Base-by-base conservation (phyloP, 2,113 vertebrate species). In the Columbina picui region DNA sequence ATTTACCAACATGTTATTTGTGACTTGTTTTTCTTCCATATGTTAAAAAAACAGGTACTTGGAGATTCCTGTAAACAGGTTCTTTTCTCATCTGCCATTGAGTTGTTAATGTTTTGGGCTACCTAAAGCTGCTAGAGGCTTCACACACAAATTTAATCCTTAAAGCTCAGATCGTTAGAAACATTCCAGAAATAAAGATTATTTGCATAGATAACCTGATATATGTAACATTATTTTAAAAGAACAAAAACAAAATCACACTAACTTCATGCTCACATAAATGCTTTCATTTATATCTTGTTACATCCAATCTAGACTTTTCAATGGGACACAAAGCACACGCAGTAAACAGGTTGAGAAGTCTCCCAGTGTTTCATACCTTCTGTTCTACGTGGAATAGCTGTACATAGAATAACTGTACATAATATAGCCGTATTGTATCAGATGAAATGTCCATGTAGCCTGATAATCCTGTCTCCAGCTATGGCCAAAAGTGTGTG, bases 381-480 rank as follows among this genome's bases (percentile, higher is more conserved):
- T 90, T 55, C 63, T 65, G 13, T 61, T 84, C 45, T 67, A 39
- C 18, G 55, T 0, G 10, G 9, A 81, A 36, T 6, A n/a, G 41
- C 11, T 82, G 22, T 6, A 64, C 27, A 34, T 10, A 25, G 9
- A 76, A 43, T 45, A 60, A 18, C 20, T 45, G 43, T 45, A 45
- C 43, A 45, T 45, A 45, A 45, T 19, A 39, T 6, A 34, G 41
- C 13, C 49, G 25, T 11, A 69, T 26, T 4, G 2, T 36, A 60
- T 45, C n/a, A 74, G 27, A 55, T 0, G 0, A 78, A 75, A 82
- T 15, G 38, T 6, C 25, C 13, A 32, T 2, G 16, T 12, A 84
- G 36, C 9, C 41, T 34, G 25, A 81, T 22, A 87, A 93, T 47
- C 23, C 38, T 32, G 34, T 15, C 47, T 87, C n/a, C 41, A 78